phyloP scores from a whole-genome alignment of 2,797 vertebrate genomes.

The Etheostoma nigrum region DNA sequence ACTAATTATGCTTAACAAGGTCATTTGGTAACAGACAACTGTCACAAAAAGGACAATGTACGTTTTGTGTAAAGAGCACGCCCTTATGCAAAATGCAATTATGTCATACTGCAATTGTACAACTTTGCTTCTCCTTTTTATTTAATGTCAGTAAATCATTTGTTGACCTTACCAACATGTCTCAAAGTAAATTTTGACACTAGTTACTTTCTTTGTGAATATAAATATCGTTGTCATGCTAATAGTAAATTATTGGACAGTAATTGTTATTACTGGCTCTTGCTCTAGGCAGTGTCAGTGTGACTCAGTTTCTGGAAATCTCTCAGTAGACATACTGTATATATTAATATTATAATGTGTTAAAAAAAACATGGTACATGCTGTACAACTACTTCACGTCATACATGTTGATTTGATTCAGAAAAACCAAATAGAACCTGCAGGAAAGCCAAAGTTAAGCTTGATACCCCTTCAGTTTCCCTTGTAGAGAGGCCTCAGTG shows the following conservation, averaged over 20 bases:
- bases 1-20: slow-evolving; percentile 63
- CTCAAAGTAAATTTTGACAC: slow-evolving; percentile 3
- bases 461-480: background rate
- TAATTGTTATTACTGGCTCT: background rate
- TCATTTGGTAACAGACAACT: slow-evolving; percentile 45
- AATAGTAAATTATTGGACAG: background rate
- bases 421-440: background rate
- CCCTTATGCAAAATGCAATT: slow-evolving; percentile 29
- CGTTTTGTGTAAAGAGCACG: slow-evolving; percentile 37
- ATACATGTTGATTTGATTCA: background rate
- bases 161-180: background rate
- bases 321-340: background rate
- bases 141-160: slow-evolving; percentile 16
- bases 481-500: background rate
- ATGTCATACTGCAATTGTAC: slow-evolving; percentile 28
- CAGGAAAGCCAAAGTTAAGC: slow-evolving; percentile 8
- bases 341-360: background rate
- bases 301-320: background rate
- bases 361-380: background rate
- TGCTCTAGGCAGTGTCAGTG: background rate
- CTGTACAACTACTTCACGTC: background rate
- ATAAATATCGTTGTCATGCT: background rate
- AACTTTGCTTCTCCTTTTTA: slow-evolving; percentile 22
- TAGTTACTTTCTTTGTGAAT: background rate
- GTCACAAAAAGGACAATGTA: slow-evolving; percentile 41